Percentiles rank a stretch among this genome's conserved stretches.
These are phyloP conservation scores for Cryptophagus acutangulus DNA, from an alignment of 2,888 invertebrate species.

Conservation along the genomic window DNA sequence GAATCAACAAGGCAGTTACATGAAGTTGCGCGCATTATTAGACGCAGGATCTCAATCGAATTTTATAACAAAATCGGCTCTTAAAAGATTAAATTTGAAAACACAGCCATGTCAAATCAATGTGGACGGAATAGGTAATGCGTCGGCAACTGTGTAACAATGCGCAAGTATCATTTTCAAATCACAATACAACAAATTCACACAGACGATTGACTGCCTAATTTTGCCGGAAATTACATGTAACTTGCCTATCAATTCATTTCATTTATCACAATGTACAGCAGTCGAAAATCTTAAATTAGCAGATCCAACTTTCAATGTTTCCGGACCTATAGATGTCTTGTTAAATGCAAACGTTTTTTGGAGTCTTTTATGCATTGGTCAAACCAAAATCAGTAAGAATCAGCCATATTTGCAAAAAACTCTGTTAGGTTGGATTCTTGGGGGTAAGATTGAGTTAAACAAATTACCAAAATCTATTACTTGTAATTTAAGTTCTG, in stretches of 20 bases:
- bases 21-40: constrained; percentile 2
- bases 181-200: constrained; percentile 4
- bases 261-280: background rate
- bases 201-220: constrained; percentile 5
- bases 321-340: constrained; percentile 5
- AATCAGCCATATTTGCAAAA: constrained; percentile 11
- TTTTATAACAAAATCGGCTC: constrained; percentile 3
- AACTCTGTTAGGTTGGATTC: constrained; percentile 13
- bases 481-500: background rate
- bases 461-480: background rate
- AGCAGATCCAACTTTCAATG: constrained; percentile 9
- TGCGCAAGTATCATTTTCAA: background rate
- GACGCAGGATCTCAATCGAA: constrained; percentile 9
- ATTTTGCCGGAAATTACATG: constrained; percentile 5
- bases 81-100: constrained; percentile 1
- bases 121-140: background rate
- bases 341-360: constrained; percentile 5
- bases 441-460: constrained; percentile 9
- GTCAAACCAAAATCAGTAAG: constrained; percentile 9
- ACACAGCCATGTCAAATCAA: no score
- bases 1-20: background rate
- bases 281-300: constrained; percentile 7
- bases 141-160: background rate
- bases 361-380: background rate
- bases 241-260: constrained; percentile 5